A percentile compares a stretch with the other conserved stretches of the same genome.
Evolutionary conservation across 2,113 vertebrate genomes (phyloP).

Genomic region (Tachysurus vachellii): DNA sequence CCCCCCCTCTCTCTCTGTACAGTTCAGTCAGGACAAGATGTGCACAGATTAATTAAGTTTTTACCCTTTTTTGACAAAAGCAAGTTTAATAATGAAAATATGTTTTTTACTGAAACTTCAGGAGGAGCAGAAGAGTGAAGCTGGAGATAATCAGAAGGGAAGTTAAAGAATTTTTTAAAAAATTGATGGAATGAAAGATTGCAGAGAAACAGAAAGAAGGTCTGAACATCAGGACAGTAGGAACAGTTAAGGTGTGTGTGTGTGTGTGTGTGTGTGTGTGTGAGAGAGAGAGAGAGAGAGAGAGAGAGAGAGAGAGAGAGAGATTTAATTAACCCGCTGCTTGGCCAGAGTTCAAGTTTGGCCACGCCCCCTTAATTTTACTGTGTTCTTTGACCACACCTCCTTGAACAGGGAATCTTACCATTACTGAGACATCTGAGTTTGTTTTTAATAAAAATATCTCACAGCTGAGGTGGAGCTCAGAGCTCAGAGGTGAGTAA

Average conservation of each 20-base stretch:
- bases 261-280: neutral
- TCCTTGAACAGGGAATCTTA: neutral
- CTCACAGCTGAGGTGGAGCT: neutral
- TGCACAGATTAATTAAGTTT: constrained; percentile 7
- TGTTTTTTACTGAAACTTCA: constrained; percentile 2
- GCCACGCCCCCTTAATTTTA: neutral
- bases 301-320: constrained; percentile 1
- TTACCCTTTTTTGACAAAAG: constrained; percentile 4
- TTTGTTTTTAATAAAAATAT: neutral
- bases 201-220: neutral
- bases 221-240: neutral
- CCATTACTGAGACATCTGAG: neutral
- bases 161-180: constrained; percentile 1
- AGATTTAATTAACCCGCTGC: neutral
- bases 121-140: neutral
- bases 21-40: constrained; percentile 11
- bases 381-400: neutral
- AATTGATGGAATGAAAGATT: neutral
- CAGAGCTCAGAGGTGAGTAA: neutral
- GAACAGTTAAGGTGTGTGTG: neutral
- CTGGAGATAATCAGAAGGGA: neutral
- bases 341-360: neutral
- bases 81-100: constrained; percentile 6
- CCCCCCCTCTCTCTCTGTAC: constrained; percentile 18
- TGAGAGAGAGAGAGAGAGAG: neutral